These are phyloP conservation scores for Chalcosyrphus nemorum DNA, from an alignment of 2,888 invertebrate species.

Conservation along the genomic window DNA sequence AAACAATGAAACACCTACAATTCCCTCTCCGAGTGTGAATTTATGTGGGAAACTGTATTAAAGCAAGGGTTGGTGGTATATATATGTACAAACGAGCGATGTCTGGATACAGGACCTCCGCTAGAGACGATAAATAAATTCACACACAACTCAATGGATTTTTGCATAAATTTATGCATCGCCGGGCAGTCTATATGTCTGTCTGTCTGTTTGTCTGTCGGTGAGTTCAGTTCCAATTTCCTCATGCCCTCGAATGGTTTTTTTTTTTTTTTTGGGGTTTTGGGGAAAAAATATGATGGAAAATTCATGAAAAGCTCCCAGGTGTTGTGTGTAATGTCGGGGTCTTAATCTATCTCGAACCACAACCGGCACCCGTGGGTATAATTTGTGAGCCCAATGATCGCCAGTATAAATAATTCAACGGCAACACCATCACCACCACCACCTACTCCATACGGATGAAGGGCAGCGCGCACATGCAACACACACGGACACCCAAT, in stretches of 20 bases:
- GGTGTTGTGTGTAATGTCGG: slow-evolving; percentile 54
- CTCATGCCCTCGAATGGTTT: slow-evolving; percentile 7
- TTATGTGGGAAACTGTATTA: slow-evolving; percentile 80
- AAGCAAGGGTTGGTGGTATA: slow-evolving; percentile 57
- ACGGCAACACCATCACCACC: slow-evolving; percentile 54
- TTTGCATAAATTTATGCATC: slow-evolving; percentile 58
- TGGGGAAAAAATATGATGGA: slow-evolving; percentile 52
- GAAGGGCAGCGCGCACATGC: slow-evolving; percentile 17
- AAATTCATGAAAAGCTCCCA: slow-evolving; percentile 71
- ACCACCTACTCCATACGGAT: slow-evolving; percentile 1
- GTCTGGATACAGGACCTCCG: neutral
- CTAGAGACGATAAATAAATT: slow-evolving; percentile 53
- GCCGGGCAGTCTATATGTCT: slow-evolving; percentile 40
- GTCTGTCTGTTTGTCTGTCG: neutral
- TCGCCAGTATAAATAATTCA: slow-evolving; percentile 70
- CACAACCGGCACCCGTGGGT: slow-evolving; percentile 43
- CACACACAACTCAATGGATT: slow-evolving; percentile 62
- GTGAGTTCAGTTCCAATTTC: slow-evolving; percentile 32
- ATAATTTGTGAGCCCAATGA: slow-evolving; percentile 68
- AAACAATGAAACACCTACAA: slow-evolving; percentile 61
- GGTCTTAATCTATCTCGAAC: slow-evolving; percentile 9
- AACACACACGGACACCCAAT: slow-evolving; percentile 45
- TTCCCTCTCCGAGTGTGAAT: slow-evolving; percentile 80
- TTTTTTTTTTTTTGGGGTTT: slow-evolving; percentile 8
- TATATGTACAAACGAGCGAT: neutral